Evolutionary conservation across 2,797 vertebrate genomes (phyloP).

Genomic region (Hemitrygon akajei): DNA sequence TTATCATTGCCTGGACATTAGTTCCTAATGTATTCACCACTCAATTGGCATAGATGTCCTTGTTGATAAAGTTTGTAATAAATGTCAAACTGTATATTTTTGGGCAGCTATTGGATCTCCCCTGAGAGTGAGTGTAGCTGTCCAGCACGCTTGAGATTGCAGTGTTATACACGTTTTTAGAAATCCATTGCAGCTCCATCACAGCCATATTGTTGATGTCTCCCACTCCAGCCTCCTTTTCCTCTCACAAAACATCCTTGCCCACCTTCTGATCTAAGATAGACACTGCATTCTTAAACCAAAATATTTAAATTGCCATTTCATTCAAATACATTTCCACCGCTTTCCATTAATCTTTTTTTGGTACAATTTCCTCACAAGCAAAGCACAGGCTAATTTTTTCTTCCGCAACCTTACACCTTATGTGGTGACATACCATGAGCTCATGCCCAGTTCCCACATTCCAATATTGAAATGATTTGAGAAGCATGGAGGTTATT

Average conservation of each 20-base stretch:
- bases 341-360: neutral
- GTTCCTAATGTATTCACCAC: no score
- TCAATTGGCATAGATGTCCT: no score
- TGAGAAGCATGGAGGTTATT: neutral
- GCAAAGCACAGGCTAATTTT: neutral
- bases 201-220: constrained; percentile 88
- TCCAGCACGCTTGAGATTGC: constrained; percentile 96
- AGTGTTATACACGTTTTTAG: constrained; percentile 94
- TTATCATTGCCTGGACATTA: neutral
- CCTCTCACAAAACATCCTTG: constrained; percentile 38
- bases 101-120: constrained; percentile 87
- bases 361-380: neutral
- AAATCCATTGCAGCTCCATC: constrained; percentile 96
- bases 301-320: neutral
- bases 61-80: constrained; percentile 68
- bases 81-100: constrained; percentile 96
- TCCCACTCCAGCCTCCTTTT: constrained; percentile 49
- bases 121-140: constrained; percentile 82
- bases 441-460: neutral
- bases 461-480: neutral
- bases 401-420: neutral
- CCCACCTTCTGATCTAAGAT: neutral
- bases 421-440: neutral
- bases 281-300: neutral
- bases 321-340: neutral